These are phyloP conservation scores for Zeus faber DNA, from an alignment of 2,113 vertebrate species.

Conservation along the genomic window DNA sequence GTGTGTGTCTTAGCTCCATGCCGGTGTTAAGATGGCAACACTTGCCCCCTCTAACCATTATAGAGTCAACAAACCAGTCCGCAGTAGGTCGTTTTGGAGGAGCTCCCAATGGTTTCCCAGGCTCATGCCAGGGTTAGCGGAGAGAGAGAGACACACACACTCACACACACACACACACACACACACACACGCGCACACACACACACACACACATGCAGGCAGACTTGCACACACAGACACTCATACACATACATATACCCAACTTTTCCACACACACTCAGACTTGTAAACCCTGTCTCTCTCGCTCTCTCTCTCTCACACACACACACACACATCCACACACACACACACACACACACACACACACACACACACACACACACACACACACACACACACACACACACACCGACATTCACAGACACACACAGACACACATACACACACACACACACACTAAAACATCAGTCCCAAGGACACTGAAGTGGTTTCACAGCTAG, in stretches of 20 bases:
- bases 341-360: conserved; percentile 1
- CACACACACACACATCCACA: background rate
- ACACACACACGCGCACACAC: no score
- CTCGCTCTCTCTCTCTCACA: conserved; percentile 3
- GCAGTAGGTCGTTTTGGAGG: conserved; percentile 46
- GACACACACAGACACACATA: conserved; percentile 11
- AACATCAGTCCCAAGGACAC: conserved; percentile 58
- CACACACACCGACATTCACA: conserved; percentile 10
- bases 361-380: conserved; percentile 7
- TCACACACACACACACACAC: background rate
- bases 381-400: conserved; percentile 14
- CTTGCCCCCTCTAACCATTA: conserved; percentile 61
- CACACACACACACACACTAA: background rate
- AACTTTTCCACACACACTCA: conserved; percentile 6
- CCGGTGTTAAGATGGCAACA: conserved; percentile 54
- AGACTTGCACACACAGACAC: background rate
- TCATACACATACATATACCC: no score
- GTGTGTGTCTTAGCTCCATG: conserved; percentile 22
- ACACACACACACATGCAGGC: conserved; percentile 24
- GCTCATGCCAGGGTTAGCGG: conserved; percentile 52
- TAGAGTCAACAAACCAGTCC: conserved; percentile 61
- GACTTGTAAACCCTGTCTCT: no score
- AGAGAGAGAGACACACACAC: conserved; percentile 22
- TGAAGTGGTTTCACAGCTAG: conserved; percentile 62
- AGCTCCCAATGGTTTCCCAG: conserved; percentile 60